phyloP scores from a whole-genome alignment of 2,888 invertebrate genomes.

The Scaeva pyrastri region DNA sequence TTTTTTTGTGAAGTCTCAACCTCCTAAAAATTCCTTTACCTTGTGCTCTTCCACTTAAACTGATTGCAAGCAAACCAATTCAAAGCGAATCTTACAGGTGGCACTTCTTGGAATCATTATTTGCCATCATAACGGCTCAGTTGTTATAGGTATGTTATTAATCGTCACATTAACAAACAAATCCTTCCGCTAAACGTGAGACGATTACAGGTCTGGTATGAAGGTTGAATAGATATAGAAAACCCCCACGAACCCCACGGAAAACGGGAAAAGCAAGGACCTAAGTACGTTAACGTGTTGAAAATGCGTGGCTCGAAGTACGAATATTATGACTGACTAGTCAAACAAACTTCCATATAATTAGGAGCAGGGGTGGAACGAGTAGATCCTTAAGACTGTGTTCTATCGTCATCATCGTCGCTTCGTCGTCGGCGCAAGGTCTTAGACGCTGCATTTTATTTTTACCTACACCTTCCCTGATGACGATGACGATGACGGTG shows the following conservation, averaged over 20 bases:
- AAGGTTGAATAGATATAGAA: background rate
- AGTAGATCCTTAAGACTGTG: constrained; percentile 26
- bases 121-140: constrained; percentile 2
- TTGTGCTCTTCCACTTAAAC: too few relatives aligned
- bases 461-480: background rate
- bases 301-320: constrained; percentile 24
- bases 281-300: constrained; percentile 37
- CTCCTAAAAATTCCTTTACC: too few relatives aligned
- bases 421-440: background rate
- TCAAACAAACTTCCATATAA: constrained; percentile 20
- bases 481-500: background rate
- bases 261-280: background rate
- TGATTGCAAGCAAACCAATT: background rate
- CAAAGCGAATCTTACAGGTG: background rate
- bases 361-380: background rate
- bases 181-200: constrained; percentile 59
- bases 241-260: constrained; percentile 19
- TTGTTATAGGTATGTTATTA: constrained; percentile 36
- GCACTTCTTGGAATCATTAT: background rate
- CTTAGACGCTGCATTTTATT: constrained; percentile 26
- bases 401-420: background rate
- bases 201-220: constrained; percentile 33
- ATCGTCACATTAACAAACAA: constrained; percentile 68
- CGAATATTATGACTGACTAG: constrained; percentile 42
- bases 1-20: too few relatives aligned